phyloP scores from a whole-genome alignment of 2,113 vertebrate species.

The Corvus moneduloides region DNA sequence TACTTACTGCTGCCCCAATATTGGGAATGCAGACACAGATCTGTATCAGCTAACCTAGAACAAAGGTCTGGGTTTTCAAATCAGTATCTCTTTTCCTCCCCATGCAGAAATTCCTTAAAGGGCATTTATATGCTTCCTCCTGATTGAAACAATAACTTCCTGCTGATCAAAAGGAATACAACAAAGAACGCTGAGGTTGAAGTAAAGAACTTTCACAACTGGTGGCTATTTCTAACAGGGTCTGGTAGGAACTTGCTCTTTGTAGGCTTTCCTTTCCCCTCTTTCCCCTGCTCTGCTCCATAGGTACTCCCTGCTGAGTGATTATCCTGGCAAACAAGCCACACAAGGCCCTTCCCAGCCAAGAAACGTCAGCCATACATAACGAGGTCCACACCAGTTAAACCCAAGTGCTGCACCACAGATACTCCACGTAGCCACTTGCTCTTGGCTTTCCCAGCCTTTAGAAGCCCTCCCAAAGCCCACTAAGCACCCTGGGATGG shows the following conservation, averaged over 20 bases:
- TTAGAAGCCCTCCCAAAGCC: neutral
- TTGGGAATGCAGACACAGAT: neutral
- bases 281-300: rapidly evolving
- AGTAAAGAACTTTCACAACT: neutral
- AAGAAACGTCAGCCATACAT: neutral
- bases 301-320: neutral
- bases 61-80: neutral
- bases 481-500: rapidly evolving
- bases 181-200: neutral
- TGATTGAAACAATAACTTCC: neutral
- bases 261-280: neutral
- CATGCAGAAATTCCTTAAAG: neutral
- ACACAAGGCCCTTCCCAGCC: neutral
- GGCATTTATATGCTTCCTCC: neutral
- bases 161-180: neutral
- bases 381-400: neutral
- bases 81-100: neutral
- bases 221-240: neutral
- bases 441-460: neutral
- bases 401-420: neutral
- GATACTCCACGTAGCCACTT: rapidly evolving
- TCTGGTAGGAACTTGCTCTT: neutral
- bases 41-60: neutral
- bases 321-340: neutral
- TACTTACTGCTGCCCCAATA: neutral